Evolutionary conservation across 2,797 vertebrate species (phyloP).

Genomic region (Diplodus sargus): DNA sequence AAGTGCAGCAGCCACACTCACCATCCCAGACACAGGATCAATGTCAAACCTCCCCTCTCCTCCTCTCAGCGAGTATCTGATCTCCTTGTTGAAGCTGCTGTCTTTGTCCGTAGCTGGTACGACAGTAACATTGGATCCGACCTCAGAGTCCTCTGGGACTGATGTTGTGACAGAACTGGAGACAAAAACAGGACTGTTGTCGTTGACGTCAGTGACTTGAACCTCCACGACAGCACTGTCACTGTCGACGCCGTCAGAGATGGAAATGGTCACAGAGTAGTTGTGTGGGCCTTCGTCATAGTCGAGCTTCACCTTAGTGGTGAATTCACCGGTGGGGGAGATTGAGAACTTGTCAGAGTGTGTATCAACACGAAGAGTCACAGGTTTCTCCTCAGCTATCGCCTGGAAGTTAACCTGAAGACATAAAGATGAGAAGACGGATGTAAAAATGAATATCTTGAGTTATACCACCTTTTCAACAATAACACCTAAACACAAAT

Average conservation of each 20-base stretch:
- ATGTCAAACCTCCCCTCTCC: slow-evolving; percentile 78
- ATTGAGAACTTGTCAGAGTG: slow-evolving; percentile 78
- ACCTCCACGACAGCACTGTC: slow-evolving; percentile 78
- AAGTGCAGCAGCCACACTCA: slow-evolving; percentile 71
- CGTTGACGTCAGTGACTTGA: slow-evolving; percentile 84
- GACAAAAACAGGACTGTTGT: slow-evolving; percentile 82
- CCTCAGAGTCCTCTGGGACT: slow-evolving; percentile 60
- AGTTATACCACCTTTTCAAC: background rate
- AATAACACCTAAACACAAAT: background rate
- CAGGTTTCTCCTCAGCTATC: background rate
- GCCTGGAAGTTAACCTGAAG: slow-evolving; percentile 65
- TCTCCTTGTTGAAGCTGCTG: slow-evolving; percentile 80
- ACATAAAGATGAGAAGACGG: background rate
- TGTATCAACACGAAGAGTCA: slow-evolving; percentile 62
- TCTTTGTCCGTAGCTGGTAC: slow-evolving; percentile 79
- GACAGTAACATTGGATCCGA: slow-evolving; percentile 40
- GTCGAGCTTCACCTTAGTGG: slow-evolving; percentile 77
- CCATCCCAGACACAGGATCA: slow-evolving; percentile 70
- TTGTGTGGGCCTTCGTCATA: slow-evolving; percentile 76
- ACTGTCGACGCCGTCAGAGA: slow-evolving; percentile 75
- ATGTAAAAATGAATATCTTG: background rate
- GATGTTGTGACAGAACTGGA: background rate
- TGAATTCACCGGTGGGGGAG: slow-evolving; percentile 67
- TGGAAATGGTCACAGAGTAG: slow-evolving; percentile 79
- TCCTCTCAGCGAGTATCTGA: slow-evolving; percentile 80